A percentile compares a stretch with the other conserved stretches of the same genome.
phyloP scores from a whole-genome alignment of 2,888 invertebrate species.

The Nemapogon koenigi region DNA sequence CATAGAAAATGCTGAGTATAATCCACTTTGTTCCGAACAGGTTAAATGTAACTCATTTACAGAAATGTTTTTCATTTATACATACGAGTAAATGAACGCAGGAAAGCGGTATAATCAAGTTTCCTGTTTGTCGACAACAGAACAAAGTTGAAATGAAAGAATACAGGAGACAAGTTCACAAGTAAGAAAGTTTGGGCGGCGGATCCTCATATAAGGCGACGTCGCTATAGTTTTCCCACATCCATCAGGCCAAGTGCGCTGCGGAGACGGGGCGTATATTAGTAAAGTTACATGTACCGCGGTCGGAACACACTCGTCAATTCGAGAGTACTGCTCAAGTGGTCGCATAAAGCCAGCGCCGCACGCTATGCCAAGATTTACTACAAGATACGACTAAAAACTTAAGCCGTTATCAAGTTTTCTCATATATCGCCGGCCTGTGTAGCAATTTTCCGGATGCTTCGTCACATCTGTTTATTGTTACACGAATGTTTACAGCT shows the following conservation, averaged over 20 bases:
- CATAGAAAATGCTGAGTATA: too few species aligned
- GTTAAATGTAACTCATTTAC: too few species aligned
- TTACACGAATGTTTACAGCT: not conserved
- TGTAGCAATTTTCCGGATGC: constrained; percentile 21
- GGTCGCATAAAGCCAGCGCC: constrained; percentile 1
- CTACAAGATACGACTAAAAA: constrained; percentile 23
- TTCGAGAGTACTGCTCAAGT: constrained; percentile 1
- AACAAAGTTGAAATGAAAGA: constrained; percentile 1
- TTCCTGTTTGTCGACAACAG: not conserved
- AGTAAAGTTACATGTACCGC: constrained; percentile 6
- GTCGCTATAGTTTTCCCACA: constrained; percentile 5
- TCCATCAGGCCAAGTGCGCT: constrained; percentile 1
- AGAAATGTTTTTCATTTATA: too few species aligned
- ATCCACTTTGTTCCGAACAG: too few species aligned
- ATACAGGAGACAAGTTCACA: not conserved
- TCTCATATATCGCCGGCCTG: constrained; percentile 21
- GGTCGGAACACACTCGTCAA: constrained; percentile 5
- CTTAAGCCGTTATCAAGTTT: constrained; percentile 28
- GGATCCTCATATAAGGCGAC: constrained; percentile 1
- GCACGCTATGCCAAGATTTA: constrained; percentile 20
- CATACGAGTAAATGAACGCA: too few species aligned
- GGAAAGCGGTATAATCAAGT: not conserved
- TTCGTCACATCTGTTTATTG: constrained; percentile 8
- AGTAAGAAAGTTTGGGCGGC: not conserved
- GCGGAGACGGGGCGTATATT: constrained; percentile 7